phyloP scores from a whole-genome alignment of 2,888 invertebrate species.

The Tridacna crocea region DNA sequence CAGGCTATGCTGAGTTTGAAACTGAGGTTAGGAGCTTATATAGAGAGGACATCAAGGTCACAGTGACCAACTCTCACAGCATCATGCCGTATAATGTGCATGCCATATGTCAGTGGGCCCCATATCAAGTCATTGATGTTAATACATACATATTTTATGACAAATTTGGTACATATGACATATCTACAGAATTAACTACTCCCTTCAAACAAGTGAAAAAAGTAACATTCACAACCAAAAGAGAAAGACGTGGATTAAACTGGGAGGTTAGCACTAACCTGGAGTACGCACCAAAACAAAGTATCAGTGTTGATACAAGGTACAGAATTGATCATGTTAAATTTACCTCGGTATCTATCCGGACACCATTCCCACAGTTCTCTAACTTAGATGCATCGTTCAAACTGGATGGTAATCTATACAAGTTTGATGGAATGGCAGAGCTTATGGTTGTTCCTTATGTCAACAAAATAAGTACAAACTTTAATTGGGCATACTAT shows the following conservation, averaged over 20 bases:
- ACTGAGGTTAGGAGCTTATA: constrained; percentile 45
- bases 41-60: constrained; percentile 59
- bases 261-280: constrained; percentile 63
- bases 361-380: constrained; percentile 70
- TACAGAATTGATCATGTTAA: constrained; percentile 66
- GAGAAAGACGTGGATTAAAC: constrained; percentile 62
- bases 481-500: constrained; percentile 54
- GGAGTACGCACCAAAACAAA: constrained; percentile 62
- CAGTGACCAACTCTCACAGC: constrained; percentile 55
- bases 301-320: constrained; percentile 56
- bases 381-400: constrained; percentile 56
- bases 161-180: constrained; percentile 57
- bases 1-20: constrained; percentile 50
- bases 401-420: constrained; percentile 48
- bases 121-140: constrained; percentile 48
- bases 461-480: constrained; percentile 52
- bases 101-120: constrained; percentile 62
- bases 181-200: constrained; percentile 61
- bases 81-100: constrained; percentile 62
- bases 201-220: constrained; percentile 58
- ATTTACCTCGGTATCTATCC: constrained; percentile 58
- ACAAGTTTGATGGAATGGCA: constrained; percentile 60
- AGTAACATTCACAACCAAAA: constrained; percentile 45
- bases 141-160: constrained; percentile 48
- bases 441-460: constrained; percentile 61